Base-by-base conservation (phyloP, 2,888 invertebrate genomes). In the Leptinotarsa haldemani region DNA sequence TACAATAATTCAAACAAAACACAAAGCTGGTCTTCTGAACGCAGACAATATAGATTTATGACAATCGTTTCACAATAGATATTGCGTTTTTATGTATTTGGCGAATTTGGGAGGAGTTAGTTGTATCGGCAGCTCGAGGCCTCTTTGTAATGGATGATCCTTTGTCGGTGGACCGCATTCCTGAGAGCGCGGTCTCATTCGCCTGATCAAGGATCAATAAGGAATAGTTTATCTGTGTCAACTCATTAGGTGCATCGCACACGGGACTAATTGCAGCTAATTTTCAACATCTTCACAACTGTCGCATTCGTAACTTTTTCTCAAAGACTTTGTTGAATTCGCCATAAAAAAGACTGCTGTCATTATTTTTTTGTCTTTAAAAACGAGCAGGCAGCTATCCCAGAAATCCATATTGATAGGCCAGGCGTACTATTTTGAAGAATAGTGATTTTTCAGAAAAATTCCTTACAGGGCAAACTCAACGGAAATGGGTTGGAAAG, bases 191-290 rank as follows among this genome's bases (percentile, higher is more conserved):
- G 74, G 76, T 79, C 74, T 72, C 79, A 78, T 78, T 79, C 78
- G 76, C 72, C 78, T 80, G 82, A 84, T 84, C 82, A 81, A 80
- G 79, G 83, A 84, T 84, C 84, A 84, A 84, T 84, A 83, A 82
- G 81, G 82, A 81, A 80, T 82, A 83, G 83, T 85, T 82, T 82
- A 84, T 85, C 84, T 84, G 84, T 83, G 84, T 84, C 83, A 83
- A 83, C 82, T 85, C 83, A 84, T 84, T 84, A 84, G 83, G 78
- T 71, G 76, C 80, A 79, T 81, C 80, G 79, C 80, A 79, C 81
- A 81, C 74, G 81, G 82, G 84, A 84, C 83, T 84, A 83, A 83
- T 83, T 84, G 82, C 82, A 73, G 75, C 80, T 83, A 83, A 81
- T 83, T 82, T 77, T 73, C 80, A 75, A 81, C 81, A 74, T 75